A percentile compares a stretch with the other conserved stretches of the same genome.
Conservation (phyloP, 2,113 vertebrate genomes). For the Melanocharis versteri region DNA sequence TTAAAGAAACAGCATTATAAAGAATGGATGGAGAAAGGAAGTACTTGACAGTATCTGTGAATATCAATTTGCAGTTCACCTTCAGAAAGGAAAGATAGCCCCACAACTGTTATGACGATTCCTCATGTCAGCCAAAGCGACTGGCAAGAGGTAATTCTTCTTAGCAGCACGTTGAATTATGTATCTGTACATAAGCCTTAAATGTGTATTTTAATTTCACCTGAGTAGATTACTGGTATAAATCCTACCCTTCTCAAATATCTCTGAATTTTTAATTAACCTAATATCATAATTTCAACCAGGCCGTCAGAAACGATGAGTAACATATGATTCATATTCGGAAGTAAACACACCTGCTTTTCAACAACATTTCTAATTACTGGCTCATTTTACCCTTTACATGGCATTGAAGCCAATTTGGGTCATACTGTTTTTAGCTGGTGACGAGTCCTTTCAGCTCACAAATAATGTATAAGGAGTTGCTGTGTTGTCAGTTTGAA, state of each 20-base stretch:
- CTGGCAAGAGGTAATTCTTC: conserved; percentile 2
- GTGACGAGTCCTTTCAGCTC: background rate
- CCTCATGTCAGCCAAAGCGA: background rate
- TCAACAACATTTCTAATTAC: background rate
- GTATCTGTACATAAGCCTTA: conserved; percentile 30
- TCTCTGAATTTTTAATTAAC: conserved; percentile 41
- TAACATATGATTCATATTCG: conserved; percentile 4
- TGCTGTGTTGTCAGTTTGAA: background rate
- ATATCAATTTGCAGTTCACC: background rate
- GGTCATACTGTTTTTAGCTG: background rate
- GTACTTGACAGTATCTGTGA: background rate
- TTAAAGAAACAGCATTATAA: background rate
- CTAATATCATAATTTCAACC: conserved; percentile 2
- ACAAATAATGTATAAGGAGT: background rate
- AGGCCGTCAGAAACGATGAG: background rate
- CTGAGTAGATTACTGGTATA: background rate
- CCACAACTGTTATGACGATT: background rate
- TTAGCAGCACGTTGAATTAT: background rate
- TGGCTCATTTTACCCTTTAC: background rate
- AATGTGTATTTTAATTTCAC: conserved; percentile 38
- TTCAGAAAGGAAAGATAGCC: background rate
- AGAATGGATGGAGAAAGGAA: background rate
- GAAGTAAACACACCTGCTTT: conserved; percentile 32
- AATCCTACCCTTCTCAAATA: conserved; percentile 30
- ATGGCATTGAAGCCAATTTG: background rate